Percentiles rank a stretch among this genome's conserved stretches.
Conservation (phyloP, 2,113 vertebrate species). For the Ploceus nigricollis region DNA sequence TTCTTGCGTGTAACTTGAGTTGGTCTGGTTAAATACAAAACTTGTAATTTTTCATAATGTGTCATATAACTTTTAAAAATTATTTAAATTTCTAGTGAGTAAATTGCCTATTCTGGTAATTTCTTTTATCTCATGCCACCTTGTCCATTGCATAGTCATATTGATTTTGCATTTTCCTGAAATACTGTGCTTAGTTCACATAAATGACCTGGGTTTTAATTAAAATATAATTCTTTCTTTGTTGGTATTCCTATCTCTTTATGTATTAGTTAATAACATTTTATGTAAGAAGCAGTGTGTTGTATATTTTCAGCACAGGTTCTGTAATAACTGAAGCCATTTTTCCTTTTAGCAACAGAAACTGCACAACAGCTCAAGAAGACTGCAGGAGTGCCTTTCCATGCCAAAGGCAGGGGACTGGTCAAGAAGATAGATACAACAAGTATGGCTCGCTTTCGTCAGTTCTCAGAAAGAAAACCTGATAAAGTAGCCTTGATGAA, state of each 20-base stretch:
- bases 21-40: neutral
- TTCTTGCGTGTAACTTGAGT: neutral
- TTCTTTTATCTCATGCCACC: neutral
- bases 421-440: constrained; percentile 98
- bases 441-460: constrained; percentile 77
- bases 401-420: constrained; percentile 95
- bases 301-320: neutral
- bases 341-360: constrained; percentile 83
- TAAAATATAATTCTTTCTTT: neutral
- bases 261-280: neutral
- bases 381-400: constrained; percentile 94
- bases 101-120: neutral
- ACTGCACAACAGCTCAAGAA: constrained; percentile 97
- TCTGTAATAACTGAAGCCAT: neutral
- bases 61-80: neutral
- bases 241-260: neutral
- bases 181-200: neutral
- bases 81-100: neutral
- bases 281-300: neutral
- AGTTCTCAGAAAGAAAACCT: neutral
- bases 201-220: neutral
- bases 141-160: neutral
- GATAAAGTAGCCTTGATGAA: neutral
- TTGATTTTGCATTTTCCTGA: neutral
- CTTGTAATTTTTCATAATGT: neutral